Percentiles rank a stretch among this genome's conserved stretches.
phyloP scores from a whole-genome alignment of 2,888 invertebrate species.

The Xylophagus ater region DNA sequence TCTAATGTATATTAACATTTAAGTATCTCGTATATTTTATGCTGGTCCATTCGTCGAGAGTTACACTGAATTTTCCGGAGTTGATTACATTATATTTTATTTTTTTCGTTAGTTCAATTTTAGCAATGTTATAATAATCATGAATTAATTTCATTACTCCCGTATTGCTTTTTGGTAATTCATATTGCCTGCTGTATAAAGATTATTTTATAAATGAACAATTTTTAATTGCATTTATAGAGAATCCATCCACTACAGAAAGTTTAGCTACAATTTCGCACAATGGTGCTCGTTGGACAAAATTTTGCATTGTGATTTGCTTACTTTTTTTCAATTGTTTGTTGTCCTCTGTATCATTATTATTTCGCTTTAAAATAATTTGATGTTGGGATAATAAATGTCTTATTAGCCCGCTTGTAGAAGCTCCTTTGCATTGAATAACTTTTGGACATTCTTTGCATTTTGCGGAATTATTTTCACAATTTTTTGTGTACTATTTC shows the following conservation, averaged over 20 bases:
- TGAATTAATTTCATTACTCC: constrained; percentile 1
- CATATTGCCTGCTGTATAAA: not conserved
- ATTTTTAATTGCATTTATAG: constrained; percentile 1
- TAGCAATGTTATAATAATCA: constrained; percentile 5
- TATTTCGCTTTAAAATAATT: not conserved
- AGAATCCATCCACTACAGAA: not conserved
- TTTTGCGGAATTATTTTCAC: constrained; percentile 4
- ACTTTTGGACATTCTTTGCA: constrained; percentile 5
- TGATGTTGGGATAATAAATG: constrained; percentile 8
- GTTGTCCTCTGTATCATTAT: not conserved
- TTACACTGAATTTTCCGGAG: constrained; percentile 2
- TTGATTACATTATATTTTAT: not conserved
- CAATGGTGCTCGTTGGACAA: not conserved
- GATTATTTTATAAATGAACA: constrained; percentile 4
- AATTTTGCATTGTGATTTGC: not conserved
- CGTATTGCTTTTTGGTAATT: not conserved
- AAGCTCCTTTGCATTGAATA: constrained; percentile 5
- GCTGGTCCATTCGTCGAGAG: constrained; percentile 5
- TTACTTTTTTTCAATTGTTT: not conserved
- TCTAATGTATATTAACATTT: constrained; percentile 3
- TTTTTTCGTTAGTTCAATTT: constrained; percentile 2
- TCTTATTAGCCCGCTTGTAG: constrained; percentile 2
- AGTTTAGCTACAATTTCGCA: constrained; percentile 1
- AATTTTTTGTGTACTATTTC: constrained; percentile 4
- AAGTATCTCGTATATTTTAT: constrained; percentile 1